Evolutionary conservation across 2,888 invertebrate genomes (phyloP).

Genomic region (Erpobdella octoculata): DNA sequence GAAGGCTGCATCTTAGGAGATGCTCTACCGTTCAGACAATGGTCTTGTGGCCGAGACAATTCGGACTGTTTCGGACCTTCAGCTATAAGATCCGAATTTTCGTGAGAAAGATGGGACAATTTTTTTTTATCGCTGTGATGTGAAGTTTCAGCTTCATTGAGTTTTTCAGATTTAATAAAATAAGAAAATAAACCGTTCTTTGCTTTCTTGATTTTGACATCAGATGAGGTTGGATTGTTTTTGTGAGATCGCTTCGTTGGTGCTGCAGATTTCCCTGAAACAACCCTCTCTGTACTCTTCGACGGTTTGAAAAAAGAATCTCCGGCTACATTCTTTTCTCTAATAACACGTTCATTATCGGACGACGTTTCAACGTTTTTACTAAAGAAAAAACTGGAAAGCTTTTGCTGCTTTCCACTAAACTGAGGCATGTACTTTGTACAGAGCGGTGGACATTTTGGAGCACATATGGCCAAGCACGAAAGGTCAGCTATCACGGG

Average conservation of each 20-base stretch:
- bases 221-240: neutral
- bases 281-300: neutral
- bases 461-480: conserved; percentile 40
- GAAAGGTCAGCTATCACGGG: conserved; percentile 52
- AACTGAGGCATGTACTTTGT: conserved; percentile 55
- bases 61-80: neutral
- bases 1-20: neutral
- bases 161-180: neutral
- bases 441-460: conserved; percentile 50
- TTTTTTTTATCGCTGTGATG: neutral
- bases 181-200: neutral
- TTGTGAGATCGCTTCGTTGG: neutral
- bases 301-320: neutral
- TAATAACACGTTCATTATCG: neutral
- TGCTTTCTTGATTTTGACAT: neutral
- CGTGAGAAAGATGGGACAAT: neutral
- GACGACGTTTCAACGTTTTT: neutral
- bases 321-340: neutral
- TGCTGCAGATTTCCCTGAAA: neutral
- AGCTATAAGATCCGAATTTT: neutral
- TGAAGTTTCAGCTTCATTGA: neutral
- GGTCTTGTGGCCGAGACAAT: neutral
- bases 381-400: conserved; percentile 42
- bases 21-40: neutral
- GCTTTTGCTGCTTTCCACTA: conserved; percentile 50